phyloP scores from a whole-genome alignment of 2,797 vertebrate species.

The Chromis chromis region DNA sequence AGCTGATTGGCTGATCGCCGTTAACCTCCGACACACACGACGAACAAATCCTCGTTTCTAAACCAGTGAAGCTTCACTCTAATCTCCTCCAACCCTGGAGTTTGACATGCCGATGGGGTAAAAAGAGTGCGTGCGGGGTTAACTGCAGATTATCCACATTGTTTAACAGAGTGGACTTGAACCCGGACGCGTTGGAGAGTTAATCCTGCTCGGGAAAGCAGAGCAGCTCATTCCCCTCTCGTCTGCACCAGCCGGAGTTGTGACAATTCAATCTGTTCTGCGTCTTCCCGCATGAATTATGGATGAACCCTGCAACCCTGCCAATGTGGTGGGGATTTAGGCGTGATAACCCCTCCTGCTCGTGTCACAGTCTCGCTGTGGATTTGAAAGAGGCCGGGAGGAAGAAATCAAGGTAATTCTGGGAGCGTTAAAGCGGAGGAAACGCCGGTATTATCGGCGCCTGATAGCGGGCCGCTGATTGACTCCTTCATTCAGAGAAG shows the following conservation, averaged over 20 bases:
- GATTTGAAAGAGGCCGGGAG: conserved; percentile 39
- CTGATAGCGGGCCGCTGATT: conserved; percentile 56
- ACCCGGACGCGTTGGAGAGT: conserved; percentile 16
- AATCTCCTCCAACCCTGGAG: conserved; percentile 28
- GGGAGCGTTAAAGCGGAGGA: conserved; percentile 60
- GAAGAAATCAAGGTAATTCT: conserved; percentile 56
- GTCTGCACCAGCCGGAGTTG: no score
- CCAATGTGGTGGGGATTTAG: conserved; percentile 53
- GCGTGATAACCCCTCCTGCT: conserved; percentile 49
- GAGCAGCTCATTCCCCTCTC: conserved; percentile 39
- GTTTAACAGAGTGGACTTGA: conserved; percentile 52
- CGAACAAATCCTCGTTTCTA: conserved; percentile 44
- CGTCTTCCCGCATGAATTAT: conserved; percentile 69
- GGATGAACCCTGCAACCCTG: conserved; percentile 63
- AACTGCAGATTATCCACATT: conserved; percentile 51
- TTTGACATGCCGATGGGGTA: conserved; percentile 10
- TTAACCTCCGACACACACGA: conserved; percentile 49
- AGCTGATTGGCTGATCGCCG: neutral
- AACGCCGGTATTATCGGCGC: conserved; percentile 58
- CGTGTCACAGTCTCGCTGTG: conserved; percentile 45
- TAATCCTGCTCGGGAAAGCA: conserved; percentile 45
- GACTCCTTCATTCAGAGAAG: conserved; percentile 52
- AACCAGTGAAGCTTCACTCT: conserved; percentile 27
- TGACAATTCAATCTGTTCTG: conserved; percentile 73
- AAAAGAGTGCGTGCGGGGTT: conserved; percentile 24